Conservation (phyloP, 2,113 vertebrate genomes). For the Vidua macroura region DNA sequence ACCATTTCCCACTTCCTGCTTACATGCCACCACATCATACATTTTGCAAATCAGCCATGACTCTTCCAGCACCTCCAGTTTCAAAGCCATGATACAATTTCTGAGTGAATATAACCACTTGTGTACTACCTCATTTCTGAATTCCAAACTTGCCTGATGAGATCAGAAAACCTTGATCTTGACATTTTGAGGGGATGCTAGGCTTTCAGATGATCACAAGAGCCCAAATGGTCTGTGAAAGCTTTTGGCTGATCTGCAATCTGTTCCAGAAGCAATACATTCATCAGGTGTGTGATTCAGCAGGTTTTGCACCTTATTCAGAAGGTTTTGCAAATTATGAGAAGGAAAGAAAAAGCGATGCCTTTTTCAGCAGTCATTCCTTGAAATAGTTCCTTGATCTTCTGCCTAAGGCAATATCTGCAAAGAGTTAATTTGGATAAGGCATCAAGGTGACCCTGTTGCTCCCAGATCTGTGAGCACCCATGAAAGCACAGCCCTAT, state of each 20-base stretch:
- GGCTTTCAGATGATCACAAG: not conserved
- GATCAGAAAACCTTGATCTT: not conserved
- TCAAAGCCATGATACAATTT: not conserved
- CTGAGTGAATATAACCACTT: not conserved
- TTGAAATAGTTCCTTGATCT: not conserved
- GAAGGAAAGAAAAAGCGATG: not conserved
- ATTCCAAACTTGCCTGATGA: not conserved
- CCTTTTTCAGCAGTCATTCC: not conserved
- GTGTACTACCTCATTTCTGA: not conserved
- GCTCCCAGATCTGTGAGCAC: not conserved
- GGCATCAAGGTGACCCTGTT: not conserved
- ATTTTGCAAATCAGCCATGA: not conserved
- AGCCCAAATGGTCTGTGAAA: not conserved
- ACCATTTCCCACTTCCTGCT: constrained; percentile 31
- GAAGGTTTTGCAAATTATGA: not conserved
- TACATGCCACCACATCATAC: not conserved
- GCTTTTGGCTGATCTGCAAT: not conserved
- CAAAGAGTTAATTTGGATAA: not conserved
- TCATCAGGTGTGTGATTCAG: not conserved
- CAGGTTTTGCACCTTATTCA: not conserved
- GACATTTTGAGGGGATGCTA: not conserved
- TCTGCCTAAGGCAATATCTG: not conserved
- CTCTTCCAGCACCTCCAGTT: not conserved
- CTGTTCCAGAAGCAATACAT: not conserved
- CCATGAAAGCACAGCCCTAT: not conserved